Conservation (phyloP, 2,888 invertebrate species). For the Acronicta alni region DNA sequence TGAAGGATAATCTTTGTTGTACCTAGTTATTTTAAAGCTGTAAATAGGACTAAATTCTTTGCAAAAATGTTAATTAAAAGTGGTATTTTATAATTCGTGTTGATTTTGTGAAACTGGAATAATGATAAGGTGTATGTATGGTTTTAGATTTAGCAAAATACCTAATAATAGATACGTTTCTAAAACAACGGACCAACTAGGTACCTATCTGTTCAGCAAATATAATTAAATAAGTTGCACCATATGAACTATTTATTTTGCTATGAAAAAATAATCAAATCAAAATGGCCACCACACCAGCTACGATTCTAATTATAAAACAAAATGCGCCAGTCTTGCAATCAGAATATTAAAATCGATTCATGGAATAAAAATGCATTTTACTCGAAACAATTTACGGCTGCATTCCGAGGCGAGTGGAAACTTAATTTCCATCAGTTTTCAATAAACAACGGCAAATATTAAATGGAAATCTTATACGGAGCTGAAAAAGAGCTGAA, state of each 20-base stretch:
- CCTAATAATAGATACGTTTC: too few relatives aligned
- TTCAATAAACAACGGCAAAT: slow-evolving; percentile 11
- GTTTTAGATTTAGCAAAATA: too few relatives aligned
- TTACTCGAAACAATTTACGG: background rate
- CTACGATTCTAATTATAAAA: background rate
- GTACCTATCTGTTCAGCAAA: too few relatives aligned
- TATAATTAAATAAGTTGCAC: too few relatives aligned
- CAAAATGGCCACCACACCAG: background rate
- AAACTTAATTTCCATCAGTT: slow-evolving; percentile 16
- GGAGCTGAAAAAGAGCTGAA: slow-evolving; percentile 1
- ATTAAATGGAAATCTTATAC: slow-evolving; percentile 20
- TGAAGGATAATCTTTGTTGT: too few relatives aligned
- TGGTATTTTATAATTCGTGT: too few relatives aligned
- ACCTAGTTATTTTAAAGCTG: background rate
- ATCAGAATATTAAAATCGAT: slow-evolving; percentile 13
- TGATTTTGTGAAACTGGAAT: too few relatives aligned
- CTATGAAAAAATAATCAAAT: background rate
- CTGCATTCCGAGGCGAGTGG: background rate
- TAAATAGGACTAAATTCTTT: background rate
- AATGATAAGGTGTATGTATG: too few relatives aligned
- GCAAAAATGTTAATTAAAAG: background rate
- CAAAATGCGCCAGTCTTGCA: background rate
- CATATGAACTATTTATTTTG: background rate
- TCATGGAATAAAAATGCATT: slow-evolving; percentile 6
- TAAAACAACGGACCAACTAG: too few relatives aligned